phyloP scores from a whole-genome alignment of 2,113 vertebrate species.

The Neomonachus schauinslandi region DNA sequence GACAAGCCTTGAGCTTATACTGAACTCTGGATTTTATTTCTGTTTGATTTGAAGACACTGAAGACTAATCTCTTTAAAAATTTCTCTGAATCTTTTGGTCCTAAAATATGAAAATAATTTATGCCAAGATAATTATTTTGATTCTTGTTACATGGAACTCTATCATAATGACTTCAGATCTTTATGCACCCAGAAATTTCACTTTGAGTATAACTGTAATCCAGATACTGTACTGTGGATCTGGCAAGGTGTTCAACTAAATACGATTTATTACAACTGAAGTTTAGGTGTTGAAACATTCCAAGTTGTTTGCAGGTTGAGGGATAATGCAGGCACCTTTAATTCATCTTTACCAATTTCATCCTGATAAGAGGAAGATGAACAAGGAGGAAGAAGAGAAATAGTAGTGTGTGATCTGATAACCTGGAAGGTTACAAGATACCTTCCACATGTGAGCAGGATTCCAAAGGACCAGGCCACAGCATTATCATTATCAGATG shows the following conservation, averaged over 20 bases:
- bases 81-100: neutral
- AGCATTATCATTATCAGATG: neutral
- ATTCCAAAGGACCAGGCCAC: neutral
- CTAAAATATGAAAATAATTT: conserved; percentile 45
- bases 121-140: conserved; percentile 45
- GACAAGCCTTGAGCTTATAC: neutral
- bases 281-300: conserved; percentile 4
- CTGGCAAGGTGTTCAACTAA: neutral
- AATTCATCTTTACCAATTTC: conserved; percentile 13
- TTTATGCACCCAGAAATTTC: neutral
- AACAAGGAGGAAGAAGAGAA: neutral
- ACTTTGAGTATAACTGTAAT: neutral
- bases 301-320: neutral
- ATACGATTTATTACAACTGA: neutral
- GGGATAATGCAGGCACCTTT: neutral
- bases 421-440: neutral
- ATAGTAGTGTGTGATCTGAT: neutral
- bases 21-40: neutral
- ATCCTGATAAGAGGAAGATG: neutral
- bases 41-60: neutral
- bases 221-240: neutral
- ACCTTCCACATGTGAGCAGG: neutral
- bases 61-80: neutral
- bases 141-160: conserved; percentile 32
- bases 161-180: neutral